Evolutionary conservation across 2,888 invertebrate genomes (phyloP).

Genomic region (Tholera decimalis): DNA sequence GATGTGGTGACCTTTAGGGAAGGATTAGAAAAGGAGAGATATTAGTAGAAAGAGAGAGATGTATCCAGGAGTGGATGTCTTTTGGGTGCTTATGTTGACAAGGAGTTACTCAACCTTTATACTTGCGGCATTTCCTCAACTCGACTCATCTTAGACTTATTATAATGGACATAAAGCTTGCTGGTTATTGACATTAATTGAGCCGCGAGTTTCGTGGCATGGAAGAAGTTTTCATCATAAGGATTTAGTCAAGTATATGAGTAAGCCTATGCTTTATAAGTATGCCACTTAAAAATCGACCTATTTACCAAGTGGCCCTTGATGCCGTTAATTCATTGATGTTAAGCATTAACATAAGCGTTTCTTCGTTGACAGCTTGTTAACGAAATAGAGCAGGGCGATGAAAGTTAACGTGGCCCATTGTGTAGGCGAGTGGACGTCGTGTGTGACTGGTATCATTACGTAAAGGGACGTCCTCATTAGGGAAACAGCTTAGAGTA

Average conservation of each 20-base stretch:
- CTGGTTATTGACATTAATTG: neutral
- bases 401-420: slow-evolving; percentile 9
- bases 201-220: neutral
- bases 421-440: neutral
- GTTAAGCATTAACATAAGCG: slow-evolving; percentile 8
- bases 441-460: neutral
- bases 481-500: neutral
- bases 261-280: neutral
- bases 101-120: too few relatives aligned
- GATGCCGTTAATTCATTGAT: neutral
- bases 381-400: neutral
- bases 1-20: neutral
- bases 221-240: neutral
- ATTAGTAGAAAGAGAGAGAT: neutral
- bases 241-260: neutral
- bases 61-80: neutral
- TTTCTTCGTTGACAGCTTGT: slow-evolving; percentile 8
- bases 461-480: neutral
- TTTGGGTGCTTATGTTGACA: too few relatives aligned
- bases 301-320: slow-evolving; percentile 3
- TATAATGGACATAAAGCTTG: too few relatives aligned
- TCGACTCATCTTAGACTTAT: too few relatives aligned
- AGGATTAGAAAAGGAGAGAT: too few relatives aligned
- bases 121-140: too few relatives aligned
- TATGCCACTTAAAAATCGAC: neutral